Evolutionary conservation across 2,113 vertebrate species (phyloP), one percentile per base, ranked within the genome.

Genomic region (Parus major): DNA sequence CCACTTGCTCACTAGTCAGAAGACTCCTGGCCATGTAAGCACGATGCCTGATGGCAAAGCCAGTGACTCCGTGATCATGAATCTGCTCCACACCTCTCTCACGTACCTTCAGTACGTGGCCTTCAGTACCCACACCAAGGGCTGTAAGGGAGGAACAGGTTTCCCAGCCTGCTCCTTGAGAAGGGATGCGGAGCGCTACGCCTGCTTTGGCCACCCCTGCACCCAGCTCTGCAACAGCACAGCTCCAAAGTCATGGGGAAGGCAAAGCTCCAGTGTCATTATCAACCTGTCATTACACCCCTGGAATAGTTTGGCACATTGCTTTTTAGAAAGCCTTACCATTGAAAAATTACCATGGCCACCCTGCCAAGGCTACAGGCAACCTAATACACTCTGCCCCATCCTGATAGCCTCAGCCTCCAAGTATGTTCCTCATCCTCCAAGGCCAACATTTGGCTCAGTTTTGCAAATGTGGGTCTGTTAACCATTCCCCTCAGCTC

Each of bases 381-480:
- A 91, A 95, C 60, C 42, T 90, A 91, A 89, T 80, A 87, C 35
- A 79, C 33, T 71, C 70, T 95, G 81, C 57, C 70, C 86, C 12
- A 28, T 92, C 42, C 59, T 82, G 82, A 91, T 77, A 95, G 75
- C 70, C 86, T 91, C 89, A 92, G 90, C 39, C 71, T 82, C 82
- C 3, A 53, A 77, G 63, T 87, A 80, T 77, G 84, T 42, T 87
- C 75, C 78, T 46, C 63, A 91, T 71, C n/a, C 57, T 93, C 42
- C 78, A 89, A 72, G 63, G 77, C 91, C 86, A 92, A 80, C 3
- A 0, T 61, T 82, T 82, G 77, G 90, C 82, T 88, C 53, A 68
- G 88, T 86, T 91, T 75, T 92, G 86, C 73, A 96, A 87, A 90
- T 69, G 68, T 66, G 70, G 81, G 73, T 89, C 94, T 95, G 85